Evolutionary conservation across 2,888 invertebrate genomes (phyloP).

Genomic region (Stenolophus ochropezus): DNA sequence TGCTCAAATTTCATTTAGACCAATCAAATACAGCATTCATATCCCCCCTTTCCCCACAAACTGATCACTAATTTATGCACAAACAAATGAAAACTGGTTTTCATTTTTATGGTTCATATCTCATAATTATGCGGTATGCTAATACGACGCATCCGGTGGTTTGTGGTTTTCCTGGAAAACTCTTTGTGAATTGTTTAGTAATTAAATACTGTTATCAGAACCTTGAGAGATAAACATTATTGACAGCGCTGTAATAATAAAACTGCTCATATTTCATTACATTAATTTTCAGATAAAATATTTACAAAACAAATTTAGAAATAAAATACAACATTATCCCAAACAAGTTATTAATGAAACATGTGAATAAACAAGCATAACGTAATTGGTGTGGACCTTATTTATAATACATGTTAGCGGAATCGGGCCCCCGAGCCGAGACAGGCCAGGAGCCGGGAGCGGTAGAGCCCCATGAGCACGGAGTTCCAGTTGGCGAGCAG

Average conservation of each 20-base stretch:
- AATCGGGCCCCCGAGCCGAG: neutral
- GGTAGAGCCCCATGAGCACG: conserved; percentile 41
- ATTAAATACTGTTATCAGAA: neutral
- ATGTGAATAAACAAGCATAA: conserved; percentile 14
- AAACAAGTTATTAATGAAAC: conserved; percentile 29
- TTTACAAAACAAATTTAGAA: neutral
- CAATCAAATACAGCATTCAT: conserved; percentile 25
- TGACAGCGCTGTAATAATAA: neutral
- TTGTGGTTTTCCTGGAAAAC: conserved; percentile 24
- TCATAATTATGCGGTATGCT: neutral
- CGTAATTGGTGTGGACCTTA: too few species aligned
- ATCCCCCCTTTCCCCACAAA: conserved; percentile 11
- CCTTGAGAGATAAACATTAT: neutral
- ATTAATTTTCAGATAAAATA: neutral
- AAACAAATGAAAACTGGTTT: conserved; percentile 24
- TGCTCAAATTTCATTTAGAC: neutral
- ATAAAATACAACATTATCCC: neutral
- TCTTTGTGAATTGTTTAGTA: neutral
- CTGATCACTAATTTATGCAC: neutral
- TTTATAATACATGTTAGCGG: too few species aligned
- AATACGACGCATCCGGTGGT: conserved; percentile 5
- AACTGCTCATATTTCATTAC: neutral
- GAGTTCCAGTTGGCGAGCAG: conserved; percentile 46
- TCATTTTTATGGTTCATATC: neutral
- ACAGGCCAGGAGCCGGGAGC: conserved; percentile 22